Conservation (phyloP, 2,797 vertebrate species). For the Lagodon rhomboides region DNA sequence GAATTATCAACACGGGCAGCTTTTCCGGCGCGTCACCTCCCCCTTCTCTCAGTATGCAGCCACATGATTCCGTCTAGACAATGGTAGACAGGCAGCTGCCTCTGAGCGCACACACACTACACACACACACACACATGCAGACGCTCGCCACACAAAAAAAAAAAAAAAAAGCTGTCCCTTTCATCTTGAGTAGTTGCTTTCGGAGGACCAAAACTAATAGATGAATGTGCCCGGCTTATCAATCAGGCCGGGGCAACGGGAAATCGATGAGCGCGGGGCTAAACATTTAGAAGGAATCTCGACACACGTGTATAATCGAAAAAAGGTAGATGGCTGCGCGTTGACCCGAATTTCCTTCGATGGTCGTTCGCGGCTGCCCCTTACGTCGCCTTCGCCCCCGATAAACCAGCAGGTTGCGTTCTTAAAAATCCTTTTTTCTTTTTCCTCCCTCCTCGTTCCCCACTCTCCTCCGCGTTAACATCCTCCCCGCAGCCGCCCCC, state of each 20-base stretch:
- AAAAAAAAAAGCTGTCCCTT: constrained; percentile 40
- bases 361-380: constrained; percentile 73
- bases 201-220: constrained; percentile 67
- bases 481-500: background rate
- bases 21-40: constrained; percentile 64
- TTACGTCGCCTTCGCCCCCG: constrained; percentile 40
- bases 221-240: constrained; percentile 66
- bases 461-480: constrained; percentile 15
- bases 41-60: constrained; percentile 75
- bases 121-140: constrained; percentile 8
- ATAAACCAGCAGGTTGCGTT: constrained; percentile 53
- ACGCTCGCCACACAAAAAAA: constrained; percentile 22
- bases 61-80: constrained; percentile 79
- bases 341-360: constrained; percentile 74
- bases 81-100: constrained; percentile 77
- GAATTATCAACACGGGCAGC: constrained; percentile 71
- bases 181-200: constrained; percentile 59
- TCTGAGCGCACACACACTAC: constrained; percentile 45
- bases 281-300: constrained; percentile 54
- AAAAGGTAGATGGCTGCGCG: constrained; percentile 43
- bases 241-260: constrained; percentile 58
- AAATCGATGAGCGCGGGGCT: constrained; percentile 65
- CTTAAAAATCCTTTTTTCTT: constrained; percentile 36
- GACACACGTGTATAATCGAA: constrained; percentile 50
- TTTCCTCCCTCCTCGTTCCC: constrained; percentile 28